Base-by-base conservation (phyloP, 1,140 invertebrate species). In the Lordiphosa mommai region DNA sequence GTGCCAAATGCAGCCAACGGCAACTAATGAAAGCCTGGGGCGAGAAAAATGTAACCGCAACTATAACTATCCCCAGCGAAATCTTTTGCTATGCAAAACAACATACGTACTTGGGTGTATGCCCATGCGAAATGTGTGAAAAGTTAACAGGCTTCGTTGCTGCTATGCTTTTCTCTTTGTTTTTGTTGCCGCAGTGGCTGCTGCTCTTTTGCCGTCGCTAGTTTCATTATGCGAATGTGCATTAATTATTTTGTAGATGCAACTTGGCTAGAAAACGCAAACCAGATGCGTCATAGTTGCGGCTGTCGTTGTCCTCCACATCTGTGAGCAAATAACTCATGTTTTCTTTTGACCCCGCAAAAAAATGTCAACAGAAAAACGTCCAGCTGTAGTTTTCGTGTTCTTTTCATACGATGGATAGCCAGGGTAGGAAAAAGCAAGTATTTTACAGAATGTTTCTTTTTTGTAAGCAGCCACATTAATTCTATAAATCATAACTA, bases 191-290 rank as follows among this genome's bases (percentile, higher is more conserved):
- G 33, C 38, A 34, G 52, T 49, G 34, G 16, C 14, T 27, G 23
- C 20, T 50, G 41, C 38, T 46, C 27, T 50, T 55, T 61, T 32
- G 51, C 67, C 40, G 68, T 63, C 58, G 77, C 63, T 61, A 27
- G 1, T 65, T 72, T 84, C 77, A 84, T 84, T 84, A 84, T 72
- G 77, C 72, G 79, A 84, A 63, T 77, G 77, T 73, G 69, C 72
- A 84, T 77, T 84, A 84, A 85, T 84, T 84, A 84, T 84, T 77
- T 77, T 69, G 55, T 64, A 71, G 73, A 56, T 79, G 72, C 53
- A 52, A 32, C 51, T 12, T 29, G 14, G 40, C 27, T 17, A 61
- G 61, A 71, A 77, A 66, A 56, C 64, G 4, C 58, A 17, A 44
- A 34, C 43, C 46, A 48, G 30, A 48, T 48, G 46, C 32, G 30